Base-by-base conservation (phyloP, 2,888 invertebrate species). In the Nephrotoma flavescens region DNA sequence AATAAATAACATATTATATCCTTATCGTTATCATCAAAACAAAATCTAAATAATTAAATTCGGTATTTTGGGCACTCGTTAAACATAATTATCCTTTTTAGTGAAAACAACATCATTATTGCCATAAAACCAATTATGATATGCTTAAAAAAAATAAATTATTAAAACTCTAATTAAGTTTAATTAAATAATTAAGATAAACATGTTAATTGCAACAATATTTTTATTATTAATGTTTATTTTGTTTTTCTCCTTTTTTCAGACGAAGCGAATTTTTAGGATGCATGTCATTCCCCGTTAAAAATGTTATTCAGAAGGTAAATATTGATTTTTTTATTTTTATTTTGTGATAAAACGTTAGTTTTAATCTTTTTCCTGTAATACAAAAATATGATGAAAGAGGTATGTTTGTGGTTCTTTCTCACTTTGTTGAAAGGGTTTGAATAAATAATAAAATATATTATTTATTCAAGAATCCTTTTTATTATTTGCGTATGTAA, bases 191-290 rank as follows among this genome's bases (percentile, higher is more conserved):
- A 31, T 71, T 31, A 71, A 71, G 31, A 71, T 31, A 31, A 71
- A 71, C 1, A 31, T 71, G 71, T 71, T 71, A 71, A 71, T 12
- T 71, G 71, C 52, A 31, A 52, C 52, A 57, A 5, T 57, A 2
- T 6, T 57, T n/a, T 57, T 57, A 57, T 71, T 71, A 71, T 31
- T 71, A 31, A 71, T 31, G 71, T 71, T 71, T 71, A 71, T 71
- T 71, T 4, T 71, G 7, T 31, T 71, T 71, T 2, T 71, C 31
- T 90, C 89, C 89, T 92, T 93, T 91, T 95, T 95, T 15, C 94
- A 97, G 97, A 93, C 95, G 96, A 93, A 97, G 97, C 93, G 97
- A 97, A 93, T 96, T 97, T 92, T 93, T 98, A 92, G 98, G 97
- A 94, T 97, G 97, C 92, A 96, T 96, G 95, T 97, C 97, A 92